Conservation (phyloP, 2,888 invertebrate genomes). For the Andrena dorsata region DNA sequence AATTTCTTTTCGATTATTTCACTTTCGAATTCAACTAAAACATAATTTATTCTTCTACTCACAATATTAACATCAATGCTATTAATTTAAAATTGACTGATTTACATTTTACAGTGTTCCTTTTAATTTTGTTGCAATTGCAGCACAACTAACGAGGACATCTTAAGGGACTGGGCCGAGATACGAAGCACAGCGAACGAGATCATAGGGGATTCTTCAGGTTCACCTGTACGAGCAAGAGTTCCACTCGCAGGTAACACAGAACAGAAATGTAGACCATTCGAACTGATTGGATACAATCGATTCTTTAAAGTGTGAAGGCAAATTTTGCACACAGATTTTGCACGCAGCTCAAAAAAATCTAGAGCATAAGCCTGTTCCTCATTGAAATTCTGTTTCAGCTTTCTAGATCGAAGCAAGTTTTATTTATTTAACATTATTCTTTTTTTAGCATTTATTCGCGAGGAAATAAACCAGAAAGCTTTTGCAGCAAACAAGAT, state of each 20-base stretch:
- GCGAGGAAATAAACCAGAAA: neutral
- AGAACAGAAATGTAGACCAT: constrained; percentile 17
- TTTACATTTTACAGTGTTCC: too few relatives aligned
- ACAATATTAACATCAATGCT: too few relatives aligned
- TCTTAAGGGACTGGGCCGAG: constrained; percentile 94
- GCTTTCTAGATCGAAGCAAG: constrained; percentile 25
- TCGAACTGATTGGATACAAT: constrained; percentile 17
- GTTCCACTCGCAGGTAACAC: constrained; percentile 91
- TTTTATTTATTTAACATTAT: constrained; percentile 9
- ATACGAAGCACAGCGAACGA: constrained; percentile 91
- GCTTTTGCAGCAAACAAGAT: neutral
- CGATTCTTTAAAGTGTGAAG: neutral
- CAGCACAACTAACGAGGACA: constrained; percentile 91
- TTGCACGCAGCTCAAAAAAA: neutral
- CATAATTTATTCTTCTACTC: too few relatives aligned
- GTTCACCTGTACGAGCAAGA: constrained; percentile 87
- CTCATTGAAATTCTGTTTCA: constrained; percentile 41
- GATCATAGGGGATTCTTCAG: constrained; percentile 87
- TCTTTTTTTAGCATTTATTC: neutral
- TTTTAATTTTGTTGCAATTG: constrained; percentile 5
- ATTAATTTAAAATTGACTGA: too few relatives aligned
- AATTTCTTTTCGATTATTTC: too few relatives aligned
- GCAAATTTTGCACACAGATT: constrained; percentile 10
- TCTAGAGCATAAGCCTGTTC: neutral
- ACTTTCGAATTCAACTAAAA: too few relatives aligned